Conservation (phyloP, 2,888 invertebrate genomes). For the Oasisia sp. region DNA sequence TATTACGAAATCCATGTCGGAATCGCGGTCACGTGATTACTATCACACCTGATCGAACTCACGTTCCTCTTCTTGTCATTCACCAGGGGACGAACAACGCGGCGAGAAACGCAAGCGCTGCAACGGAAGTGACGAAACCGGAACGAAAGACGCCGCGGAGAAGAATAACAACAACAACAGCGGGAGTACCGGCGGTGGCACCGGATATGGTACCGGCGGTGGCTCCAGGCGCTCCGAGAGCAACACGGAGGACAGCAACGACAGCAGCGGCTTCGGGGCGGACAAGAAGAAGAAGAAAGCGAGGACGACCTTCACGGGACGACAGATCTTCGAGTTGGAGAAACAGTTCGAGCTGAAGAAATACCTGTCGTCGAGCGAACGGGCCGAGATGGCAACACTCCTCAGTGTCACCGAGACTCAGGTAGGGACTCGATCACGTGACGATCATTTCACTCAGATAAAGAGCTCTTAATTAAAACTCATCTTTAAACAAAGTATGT, state of each 20-base stretch:
- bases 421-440: constrained; percentile 70
- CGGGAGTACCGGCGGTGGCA: neutral
- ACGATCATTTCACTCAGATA: no score
- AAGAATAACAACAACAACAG: constrained; percentile 17
- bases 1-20: neutral
- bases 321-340: constrained; percentile 96
- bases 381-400: constrained; percentile 93
- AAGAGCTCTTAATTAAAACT: no score
- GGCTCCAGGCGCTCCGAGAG: constrained; percentile 14
- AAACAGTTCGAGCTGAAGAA: constrained; percentile 96
- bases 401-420: constrained; percentile 96
- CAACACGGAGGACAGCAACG: constrained; percentile 24
- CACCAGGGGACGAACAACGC: neutral
- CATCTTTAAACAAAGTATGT: no score
- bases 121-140: neutral
- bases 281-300: constrained; percentile 75
- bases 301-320: constrained; percentile 91
- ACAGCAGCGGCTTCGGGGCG: constrained; percentile 14
- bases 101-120: neutral
- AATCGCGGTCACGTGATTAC: neutral
- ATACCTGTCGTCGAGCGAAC: constrained; percentile 92
- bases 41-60: neutral
- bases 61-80: neutral
- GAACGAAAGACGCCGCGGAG: neutral
- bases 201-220: constrained; percentile 21